Base-by-base conservation (phyloP, 2,797 vertebrate species). In the Poliocrania exsul region DNA sequence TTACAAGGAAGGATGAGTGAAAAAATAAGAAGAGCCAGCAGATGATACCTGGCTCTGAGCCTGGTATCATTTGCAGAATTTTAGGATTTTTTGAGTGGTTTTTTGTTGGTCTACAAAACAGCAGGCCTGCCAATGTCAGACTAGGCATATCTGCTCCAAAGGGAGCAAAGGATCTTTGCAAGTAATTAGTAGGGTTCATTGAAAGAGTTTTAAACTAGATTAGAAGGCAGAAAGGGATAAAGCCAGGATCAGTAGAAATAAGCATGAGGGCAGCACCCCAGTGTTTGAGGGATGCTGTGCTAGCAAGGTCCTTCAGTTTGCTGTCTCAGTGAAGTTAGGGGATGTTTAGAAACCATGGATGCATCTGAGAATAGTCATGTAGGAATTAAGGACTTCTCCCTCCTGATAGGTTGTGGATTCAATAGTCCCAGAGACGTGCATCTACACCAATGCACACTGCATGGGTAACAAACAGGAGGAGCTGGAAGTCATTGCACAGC, bases 401-500 rank as follows among this genome's bases (percentile, higher is more conserved):
- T 64, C 14, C 57, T 38, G 9, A 26, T 35, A 16, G 5, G 15
- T 33, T 19, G 3, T 37, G 51, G 44, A 28, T 26, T 44, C 20
- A 26, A 11, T 9, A 57, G 13, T 24, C 14, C 17, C 18, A 10
- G 8, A 26, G n/a, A 44, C 33, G 28, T 25, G 11, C 6, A 5
- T 56, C 79, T 64, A 57, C 23, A n/a, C 3, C 35, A 33, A 3
- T 4, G 11, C 26, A n/a, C 62, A 37, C 5, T 1, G 23, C 0
- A 2, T 37, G 42, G 56, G n/a, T 50, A 62, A 65, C 11, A 28
- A 75, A 17, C 23, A 70, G 37, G 50, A 64, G 37, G 50, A 38
- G 24, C 44, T 29, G 50, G 31, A 62, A 50, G 47, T 6, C 11
- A 2, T 12, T 2, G 6, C 1, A 1, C 35, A 2, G 0, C 18